Evolutionary conservation across 2,888 invertebrate genomes (phyloP).

Genomic region (Atethmia centrago): DNA sequence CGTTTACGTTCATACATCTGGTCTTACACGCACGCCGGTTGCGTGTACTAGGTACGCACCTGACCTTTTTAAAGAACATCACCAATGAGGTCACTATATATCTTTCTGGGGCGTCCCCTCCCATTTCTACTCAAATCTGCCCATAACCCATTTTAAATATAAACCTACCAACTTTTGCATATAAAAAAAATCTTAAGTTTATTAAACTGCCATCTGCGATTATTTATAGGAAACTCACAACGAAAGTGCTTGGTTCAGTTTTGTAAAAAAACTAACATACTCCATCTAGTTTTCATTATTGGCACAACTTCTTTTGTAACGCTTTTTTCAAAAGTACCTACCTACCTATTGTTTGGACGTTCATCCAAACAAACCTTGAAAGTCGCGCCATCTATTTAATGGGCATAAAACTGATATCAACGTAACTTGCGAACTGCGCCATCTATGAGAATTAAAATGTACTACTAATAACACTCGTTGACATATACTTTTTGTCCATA

Average conservation of each 20-base stretch:
- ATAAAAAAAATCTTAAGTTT: not conserved
- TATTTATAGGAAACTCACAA: not conserved
- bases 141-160: not conserved
- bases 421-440: conserved; percentile 3
- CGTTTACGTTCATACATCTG: no score
- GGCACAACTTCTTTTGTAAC: not conserved
- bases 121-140: no score
- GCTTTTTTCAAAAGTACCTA: not conserved
- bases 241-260: not conserved
- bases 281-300: conserved; percentile 56
- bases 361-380: fast-evolving
- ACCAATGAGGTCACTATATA: no score
- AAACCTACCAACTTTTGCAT: not conserved
- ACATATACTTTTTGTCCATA: no score
- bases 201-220: not conserved
- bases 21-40: no score
- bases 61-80: no score
- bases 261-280: not conserved
- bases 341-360: not conserved
- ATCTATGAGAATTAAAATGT: conserved; percentile 36
- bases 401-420: fast-evolving
- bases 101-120: no score
- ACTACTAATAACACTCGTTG: not conserved
- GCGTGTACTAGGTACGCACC: no score
- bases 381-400: conserved; percentile 56